A percentile compares a stretch with the other conserved stretches of the same genome.
Conservation (phyloP, 2,113 vertebrate genomes). For the Chloropsis cyanopogon region DNA sequence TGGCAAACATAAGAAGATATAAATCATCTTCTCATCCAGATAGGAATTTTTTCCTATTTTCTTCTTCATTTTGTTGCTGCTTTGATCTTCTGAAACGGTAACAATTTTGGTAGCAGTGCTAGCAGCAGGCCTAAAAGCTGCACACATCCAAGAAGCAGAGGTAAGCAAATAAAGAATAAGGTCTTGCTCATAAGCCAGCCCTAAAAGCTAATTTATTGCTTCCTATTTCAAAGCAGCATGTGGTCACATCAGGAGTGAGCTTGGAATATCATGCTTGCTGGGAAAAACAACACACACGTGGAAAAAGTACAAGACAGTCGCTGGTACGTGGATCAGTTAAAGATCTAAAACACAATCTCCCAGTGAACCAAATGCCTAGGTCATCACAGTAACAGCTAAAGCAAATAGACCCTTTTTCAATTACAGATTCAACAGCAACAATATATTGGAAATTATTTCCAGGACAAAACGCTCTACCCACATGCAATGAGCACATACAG, state of each 20-base stretch:
- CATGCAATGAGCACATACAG: not conserved
- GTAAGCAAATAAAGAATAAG: not conserved
- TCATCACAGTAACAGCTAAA: not conserved
- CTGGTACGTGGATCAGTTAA: not conserved
- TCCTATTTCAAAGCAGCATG: not conserved
- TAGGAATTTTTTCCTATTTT: not conserved
- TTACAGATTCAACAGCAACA: not conserved
- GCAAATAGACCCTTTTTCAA: not conserved
- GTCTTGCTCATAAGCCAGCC: not conserved
- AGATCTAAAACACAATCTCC: not conserved
- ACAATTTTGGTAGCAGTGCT: not conserved
- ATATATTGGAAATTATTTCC: not conserved
- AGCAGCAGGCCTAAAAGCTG: not conserved
- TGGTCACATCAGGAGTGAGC: not conserved
- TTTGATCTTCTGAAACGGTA: not conserved
- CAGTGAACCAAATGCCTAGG: not conserved
- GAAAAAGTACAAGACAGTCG: not conserved
- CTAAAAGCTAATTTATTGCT: not conserved
- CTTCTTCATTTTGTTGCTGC: not conserved
- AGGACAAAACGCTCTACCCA: not conserved
- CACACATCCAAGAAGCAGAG: not conserved
- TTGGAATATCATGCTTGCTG: not conserved
- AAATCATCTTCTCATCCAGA: not conserved
- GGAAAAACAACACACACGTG: not conserved
- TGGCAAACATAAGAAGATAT: not conserved